Evolutionary conservation across 2,888 invertebrate genomes (phyloP).

Genomic region (Drosophila kanekoi): DNA sequence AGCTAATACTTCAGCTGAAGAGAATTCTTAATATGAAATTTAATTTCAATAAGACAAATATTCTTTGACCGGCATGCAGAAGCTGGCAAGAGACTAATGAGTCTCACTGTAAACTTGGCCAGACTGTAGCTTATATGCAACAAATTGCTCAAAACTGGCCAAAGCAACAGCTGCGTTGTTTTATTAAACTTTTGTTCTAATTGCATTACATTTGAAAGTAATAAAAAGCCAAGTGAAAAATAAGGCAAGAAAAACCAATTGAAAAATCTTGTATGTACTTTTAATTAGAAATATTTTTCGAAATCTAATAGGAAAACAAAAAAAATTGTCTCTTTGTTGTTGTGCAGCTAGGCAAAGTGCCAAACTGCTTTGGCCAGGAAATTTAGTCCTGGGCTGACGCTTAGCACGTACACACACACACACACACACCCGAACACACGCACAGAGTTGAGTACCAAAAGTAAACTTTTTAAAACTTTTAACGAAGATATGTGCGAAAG

Average conservation of each 20-base stretch:
- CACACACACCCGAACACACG: slow-evolving; percentile 1
- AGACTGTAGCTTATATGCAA: slow-evolving; percentile 52
- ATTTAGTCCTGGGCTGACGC: slow-evolving; percentile 43
- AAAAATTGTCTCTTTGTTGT: slow-evolving; percentile 30
- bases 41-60: background rate
- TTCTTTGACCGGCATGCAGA: slow-evolving; percentile 5
- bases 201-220: slow-evolving; percentile 49
- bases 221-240: slow-evolving; percentile 17
- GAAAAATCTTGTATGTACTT: slow-evolving; percentile 60
- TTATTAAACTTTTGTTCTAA: slow-evolving; percentile 54
- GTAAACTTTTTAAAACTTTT: slow-evolving; percentile 73
- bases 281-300: slow-evolving; percentile 76
- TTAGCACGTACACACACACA: slow-evolving; percentile 1
- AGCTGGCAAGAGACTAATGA: slow-evolving; percentile 55
- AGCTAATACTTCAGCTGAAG: background rate
- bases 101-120: slow-evolving; percentile 55
- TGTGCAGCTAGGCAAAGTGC: slow-evolving; percentile 63
- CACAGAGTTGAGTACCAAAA: slow-evolving; percentile 28
- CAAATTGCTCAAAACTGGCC: slow-evolving; percentile 30
- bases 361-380: slow-evolving; percentile 48
- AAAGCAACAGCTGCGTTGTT: slow-evolving; percentile 25
- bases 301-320: slow-evolving; percentile 39
- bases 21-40: background rate
- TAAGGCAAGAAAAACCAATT: slow-evolving; percentile 36
- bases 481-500: slow-evolving; percentile 65